These are phyloP conservation scores for Brachionus sp. DNA, from an alignment of 1,140 invertebrate genomes.

Conservation along the genomic window DNA sequence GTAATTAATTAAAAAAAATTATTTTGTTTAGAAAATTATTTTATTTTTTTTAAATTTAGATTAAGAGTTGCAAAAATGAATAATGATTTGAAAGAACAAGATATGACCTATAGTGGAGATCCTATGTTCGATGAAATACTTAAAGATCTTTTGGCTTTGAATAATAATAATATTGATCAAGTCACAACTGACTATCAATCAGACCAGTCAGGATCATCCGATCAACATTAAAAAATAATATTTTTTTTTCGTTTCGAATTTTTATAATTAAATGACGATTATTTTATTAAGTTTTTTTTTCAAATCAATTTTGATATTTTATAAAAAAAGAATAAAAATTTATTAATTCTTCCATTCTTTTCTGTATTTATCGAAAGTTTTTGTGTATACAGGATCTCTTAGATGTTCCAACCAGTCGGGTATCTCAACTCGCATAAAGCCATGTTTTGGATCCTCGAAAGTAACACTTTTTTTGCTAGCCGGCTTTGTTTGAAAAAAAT, in stretches of 20 bases:
- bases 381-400: slow-evolving; percentile 13
- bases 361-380: not conserved
- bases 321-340: not conserved
- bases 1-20: not conserved
- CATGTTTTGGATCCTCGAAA: slow-evolving; percentile 18
- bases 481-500: not conserved
- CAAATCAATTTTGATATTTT: not conserved
- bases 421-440: not conserved
- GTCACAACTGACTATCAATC: not conserved
- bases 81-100: slow-evolving; percentile 45
- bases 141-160: slow-evolving; percentile 24
- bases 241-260: not conserved
- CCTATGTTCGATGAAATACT: slow-evolving; percentile 46
- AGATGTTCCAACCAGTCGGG: slow-evolving; percentile 17
- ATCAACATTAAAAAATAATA: not conserved
- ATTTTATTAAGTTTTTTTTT: not conserved
- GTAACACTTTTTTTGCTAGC: slow-evolving; percentile 4
- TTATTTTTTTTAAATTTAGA: not conserved
- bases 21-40: not conserved
- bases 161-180: not conserved
- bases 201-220: not conserved
- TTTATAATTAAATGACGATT: not conserved
- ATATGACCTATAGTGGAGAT: slow-evolving; percentile 33
- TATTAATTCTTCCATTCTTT: slow-evolving; percentile 17
- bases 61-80: slow-evolving; percentile 44